Conservation (phyloP, 2,888 invertebrate genomes). For the Gonocerus acuteangulatus region DNA sequence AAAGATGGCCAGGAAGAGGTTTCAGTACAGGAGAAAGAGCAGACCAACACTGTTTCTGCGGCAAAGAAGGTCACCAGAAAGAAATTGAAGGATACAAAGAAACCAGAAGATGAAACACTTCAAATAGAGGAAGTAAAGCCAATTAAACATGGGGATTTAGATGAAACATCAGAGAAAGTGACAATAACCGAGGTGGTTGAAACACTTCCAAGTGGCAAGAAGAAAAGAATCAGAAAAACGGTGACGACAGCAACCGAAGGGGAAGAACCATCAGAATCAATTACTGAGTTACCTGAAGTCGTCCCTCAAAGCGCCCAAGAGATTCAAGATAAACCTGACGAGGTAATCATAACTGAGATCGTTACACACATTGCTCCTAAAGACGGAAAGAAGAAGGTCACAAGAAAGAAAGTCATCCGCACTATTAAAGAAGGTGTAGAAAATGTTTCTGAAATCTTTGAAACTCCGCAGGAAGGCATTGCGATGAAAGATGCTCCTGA, state of each 20-base stretch:
- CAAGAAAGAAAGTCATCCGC: slow-evolving; percentile 43
- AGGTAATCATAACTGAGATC: slow-evolving; percentile 41
- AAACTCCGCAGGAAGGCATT: slow-evolving; percentile 41
- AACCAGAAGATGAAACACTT: slow-evolving; percentile 32
- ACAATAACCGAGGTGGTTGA: slow-evolving; percentile 6
- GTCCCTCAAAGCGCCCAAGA: slow-evolving; percentile 7
- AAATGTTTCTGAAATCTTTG: slow-evolving; percentile 26
- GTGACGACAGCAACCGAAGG: slow-evolving; percentile 3
- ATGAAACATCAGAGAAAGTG: slow-evolving; percentile 11
- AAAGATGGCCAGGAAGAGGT: slow-evolving; percentile 37
- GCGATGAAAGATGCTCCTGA: slow-evolving; percentile 26
- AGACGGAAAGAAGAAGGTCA: slow-evolving; percentile 45
- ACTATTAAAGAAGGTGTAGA: slow-evolving; percentile 38
- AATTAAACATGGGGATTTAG: too few species aligned
- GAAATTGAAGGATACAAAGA: too few species aligned
- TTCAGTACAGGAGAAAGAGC: slow-evolving; percentile 35
- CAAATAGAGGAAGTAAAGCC: neutral
- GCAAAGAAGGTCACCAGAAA: slow-evolving; percentile 22
- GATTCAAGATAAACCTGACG: slow-evolving; percentile 46
- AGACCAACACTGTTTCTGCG: slow-evolving; percentile 13
- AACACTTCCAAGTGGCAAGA: neutral
- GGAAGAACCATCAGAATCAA: neutral
- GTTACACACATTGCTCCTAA: slow-evolving; percentile 41
- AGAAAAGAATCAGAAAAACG: slow-evolving; percentile 35
- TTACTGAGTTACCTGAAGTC: slow-evolving; percentile 23